phyloP scores from a whole-genome alignment of 1,140 invertebrate species.

The Neuroterus valhalla region DNA sequence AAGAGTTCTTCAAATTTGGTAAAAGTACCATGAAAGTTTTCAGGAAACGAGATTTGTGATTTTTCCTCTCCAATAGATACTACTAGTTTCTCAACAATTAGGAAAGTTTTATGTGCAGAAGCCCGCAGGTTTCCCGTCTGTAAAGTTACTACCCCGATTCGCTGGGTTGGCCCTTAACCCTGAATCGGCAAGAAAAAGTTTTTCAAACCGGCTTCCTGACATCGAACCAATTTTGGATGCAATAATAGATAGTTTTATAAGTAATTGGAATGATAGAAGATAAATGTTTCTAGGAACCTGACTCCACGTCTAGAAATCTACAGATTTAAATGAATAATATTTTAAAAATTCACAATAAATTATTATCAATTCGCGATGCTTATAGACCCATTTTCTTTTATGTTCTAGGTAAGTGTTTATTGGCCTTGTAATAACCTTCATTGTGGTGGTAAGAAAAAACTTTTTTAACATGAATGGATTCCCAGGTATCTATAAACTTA shows the following conservation, averaged over 20 bases:
- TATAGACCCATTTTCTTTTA: neutral
- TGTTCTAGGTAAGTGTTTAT: constrained; percentile 9
- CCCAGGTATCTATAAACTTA: no score
- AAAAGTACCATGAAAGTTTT: constrained; percentile 12
- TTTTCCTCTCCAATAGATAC: constrained; percentile 10
- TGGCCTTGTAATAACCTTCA: neutral
- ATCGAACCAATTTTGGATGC: neutral
- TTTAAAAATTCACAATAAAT: no score
- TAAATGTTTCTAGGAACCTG: neutral
- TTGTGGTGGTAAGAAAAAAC: neutral
- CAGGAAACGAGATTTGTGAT: constrained; percentile 23
- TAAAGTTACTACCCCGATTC: constrained; percentile 19
- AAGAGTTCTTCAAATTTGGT: constrained; percentile 1
- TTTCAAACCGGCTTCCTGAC: neutral
- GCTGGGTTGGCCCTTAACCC: constrained; percentile 19
- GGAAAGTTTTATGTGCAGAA: constrained; percentile 15
- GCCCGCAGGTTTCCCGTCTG: constrained; percentile 28
- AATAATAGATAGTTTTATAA: neutral
- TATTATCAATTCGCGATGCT: neutral
- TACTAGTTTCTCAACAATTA: constrained; percentile 17
- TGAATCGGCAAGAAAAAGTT: constrained; percentile 15
- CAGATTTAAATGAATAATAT: no score
- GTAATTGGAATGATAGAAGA: neutral
- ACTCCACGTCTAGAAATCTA: no score
- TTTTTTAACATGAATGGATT: neutral